Percentiles rank a stretch among this genome's conserved stretches.
These are phyloP conservation scores for Acrobasis suavella DNA, from an alignment of 2,888 invertebrate species.

Conservation along the genomic window DNA sequence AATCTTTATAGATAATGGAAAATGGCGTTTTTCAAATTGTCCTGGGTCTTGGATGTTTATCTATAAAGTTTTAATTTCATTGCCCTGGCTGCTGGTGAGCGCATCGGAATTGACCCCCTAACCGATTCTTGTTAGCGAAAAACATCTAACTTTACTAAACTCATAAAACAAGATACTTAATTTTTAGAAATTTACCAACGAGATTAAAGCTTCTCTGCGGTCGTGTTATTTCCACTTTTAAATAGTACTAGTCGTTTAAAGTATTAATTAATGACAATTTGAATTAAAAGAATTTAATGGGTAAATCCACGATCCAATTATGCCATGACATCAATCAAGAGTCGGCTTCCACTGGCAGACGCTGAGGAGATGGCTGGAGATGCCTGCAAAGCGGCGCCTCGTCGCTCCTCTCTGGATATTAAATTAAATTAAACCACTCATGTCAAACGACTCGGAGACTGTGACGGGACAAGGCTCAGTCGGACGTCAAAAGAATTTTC, in stretches of 20 bases:
- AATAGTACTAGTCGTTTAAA: neutral
- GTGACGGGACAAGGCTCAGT: conserved; percentile 26
- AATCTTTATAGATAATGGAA: too few relatives aligned
- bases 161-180: conserved; percentile 10
- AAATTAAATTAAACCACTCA: conserved; percentile 49
- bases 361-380: conserved; percentile 13
- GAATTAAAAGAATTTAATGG: conserved; percentile 38
- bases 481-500: conserved; percentile 24
- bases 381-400: conserved; percentile 4
- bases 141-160: conserved; percentile 20
- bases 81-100: conserved; percentile 19
- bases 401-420: conserved; percentile 32
- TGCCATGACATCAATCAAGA: conserved; percentile 46
- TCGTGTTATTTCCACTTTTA: neutral
- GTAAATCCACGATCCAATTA: conserved; percentile 43
- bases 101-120: conserved; percentile 20
- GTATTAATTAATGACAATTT: neutral
- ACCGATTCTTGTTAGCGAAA: conserved; percentile 23
- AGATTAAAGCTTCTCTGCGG: neutral
- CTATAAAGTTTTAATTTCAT: conserved; percentile 26
- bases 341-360: conserved; percentile 27
- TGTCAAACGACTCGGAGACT: conserved; percentile 36
- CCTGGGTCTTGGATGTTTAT: too few relatives aligned
- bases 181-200: conserved; percentile 1
- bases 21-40: too few relatives aligned